Evolutionary conservation across 2,797 vertebrate genomes (phyloP), one percentile per base, ranked within the genome.

Genomic region (Tamandua tetradactyla): DNA sequence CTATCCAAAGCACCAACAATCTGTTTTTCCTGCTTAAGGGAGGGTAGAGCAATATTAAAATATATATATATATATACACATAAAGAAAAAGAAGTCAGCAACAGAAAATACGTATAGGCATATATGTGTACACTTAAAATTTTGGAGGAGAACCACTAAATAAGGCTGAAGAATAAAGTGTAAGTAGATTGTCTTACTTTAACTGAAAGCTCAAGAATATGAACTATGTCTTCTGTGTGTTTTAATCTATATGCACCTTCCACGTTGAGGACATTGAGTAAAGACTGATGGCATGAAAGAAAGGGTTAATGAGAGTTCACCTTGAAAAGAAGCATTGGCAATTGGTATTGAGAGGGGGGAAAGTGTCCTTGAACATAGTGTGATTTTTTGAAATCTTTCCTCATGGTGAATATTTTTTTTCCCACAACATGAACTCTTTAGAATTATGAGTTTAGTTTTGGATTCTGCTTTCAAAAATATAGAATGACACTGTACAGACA

Each of bases 401-500:
- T 94, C 62, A 78, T 96, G 91, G 85, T 32, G 9, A 55, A 12
- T 62, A 91, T 72, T 72, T 64, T n/a, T n/a, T n/a, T n/a, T 5
- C 7, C 81, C 18, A 49, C 35, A 71, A 61, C 69, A 82, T 61
- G 91, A 85, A 85, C 5, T 84, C 82, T 87, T 59, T 6, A 66
- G 69, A 96, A 96, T 59, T 87, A 37, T n/a, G 85, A 64, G 80
- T 86, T 92, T 90, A 71, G 13, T 76, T 96, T 85, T 81, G 32
- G 25, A 78, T 64, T 91, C 93, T 81, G 23, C 64, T 93, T 97
- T 95, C 83, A 94, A 94, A 47, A 96, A 72, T 84, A 32, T 92
- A 22, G 49, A 96, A 90, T 76, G 80, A 96, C 76, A 82, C 27
- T 44, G 69, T 96, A 49, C 55, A 92, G 92, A 37, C 37, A 88